A percentile compares a stretch with the other conserved stretches of the same genome.
Conservation (phyloP, 64 coral and sea anemone species). For the Trachythela sp. region DNA sequence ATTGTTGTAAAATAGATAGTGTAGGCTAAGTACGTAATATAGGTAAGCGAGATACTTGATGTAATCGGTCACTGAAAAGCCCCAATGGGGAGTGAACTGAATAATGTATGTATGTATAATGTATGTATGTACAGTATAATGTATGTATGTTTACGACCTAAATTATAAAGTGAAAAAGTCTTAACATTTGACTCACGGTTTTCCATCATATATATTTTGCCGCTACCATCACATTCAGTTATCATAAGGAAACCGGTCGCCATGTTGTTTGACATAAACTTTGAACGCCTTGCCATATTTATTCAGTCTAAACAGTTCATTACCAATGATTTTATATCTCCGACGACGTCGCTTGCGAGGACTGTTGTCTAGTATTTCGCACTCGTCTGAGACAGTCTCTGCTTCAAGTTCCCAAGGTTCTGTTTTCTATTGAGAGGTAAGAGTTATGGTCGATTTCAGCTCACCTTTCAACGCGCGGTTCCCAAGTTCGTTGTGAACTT, state of each 20-base stretch:
- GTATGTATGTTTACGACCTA: too few relatives aligned
- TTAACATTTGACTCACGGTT: too few relatives aligned
- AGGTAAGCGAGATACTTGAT: too few relatives aligned
- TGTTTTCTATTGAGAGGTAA: slow-evolving; percentile 63
- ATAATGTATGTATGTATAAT: too few relatives aligned
- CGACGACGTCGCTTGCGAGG: slow-evolving; percentile 54
- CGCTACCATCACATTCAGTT: background rate
- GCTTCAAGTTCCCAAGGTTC: slow-evolving; percentile 82
- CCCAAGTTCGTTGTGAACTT: too few relatives aligned
- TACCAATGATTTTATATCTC: slow-evolving; percentile 57
- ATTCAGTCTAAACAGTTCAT: slow-evolving; percentile 79
- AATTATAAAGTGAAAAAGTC: too few relatives aligned
- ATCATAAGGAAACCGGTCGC: background rate
- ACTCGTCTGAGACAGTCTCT: slow-evolving; percentile 22
- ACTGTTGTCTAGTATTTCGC: slow-evolving; percentile 43
- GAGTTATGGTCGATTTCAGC: background rate
- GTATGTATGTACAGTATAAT: too few relatives aligned
- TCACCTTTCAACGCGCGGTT: too few relatives aligned
- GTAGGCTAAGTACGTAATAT: too few relatives aligned
- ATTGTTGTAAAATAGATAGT: too few relatives aligned
- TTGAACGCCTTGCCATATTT: slow-evolving; percentile 84
- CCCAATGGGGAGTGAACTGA: too few relatives aligned
- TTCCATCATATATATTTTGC: background rate
- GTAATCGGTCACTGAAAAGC: too few relatives aligned
- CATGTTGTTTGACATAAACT: slow-evolving; percentile 55